These are phyloP conservation scores for Cynaeus angustus DNA, from an alignment of 2,888 invertebrate species.

Conservation along the genomic window DNA sequence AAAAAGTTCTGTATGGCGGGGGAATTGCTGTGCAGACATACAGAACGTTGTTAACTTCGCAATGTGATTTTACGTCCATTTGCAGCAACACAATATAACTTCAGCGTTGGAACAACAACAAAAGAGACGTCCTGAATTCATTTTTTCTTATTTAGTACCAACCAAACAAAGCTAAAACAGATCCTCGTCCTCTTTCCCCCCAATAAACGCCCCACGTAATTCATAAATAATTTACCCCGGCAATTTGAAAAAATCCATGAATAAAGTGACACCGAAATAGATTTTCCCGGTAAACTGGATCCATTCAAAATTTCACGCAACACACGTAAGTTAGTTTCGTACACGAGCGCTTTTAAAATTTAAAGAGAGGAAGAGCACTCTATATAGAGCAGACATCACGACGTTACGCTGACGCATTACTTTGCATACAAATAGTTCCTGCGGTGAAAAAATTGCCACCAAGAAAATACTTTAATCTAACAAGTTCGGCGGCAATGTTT, in stretches of 20 bases:
- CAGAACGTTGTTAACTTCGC: too few relatives aligned
- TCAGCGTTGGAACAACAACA: too few relatives aligned
- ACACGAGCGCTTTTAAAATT: slow-evolving; percentile 38
- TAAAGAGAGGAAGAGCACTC: slow-evolving; percentile 30
- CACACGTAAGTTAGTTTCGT: slow-evolving; percentile 42
- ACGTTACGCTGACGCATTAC: slow-evolving; percentile 27
- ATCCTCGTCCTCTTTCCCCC: too few relatives aligned
- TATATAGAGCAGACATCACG: slow-evolving; percentile 27
- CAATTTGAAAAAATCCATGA: slow-evolving; percentile 24
- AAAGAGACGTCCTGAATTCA: too few relatives aligned
- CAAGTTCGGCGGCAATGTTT: neutral
- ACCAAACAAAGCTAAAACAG: too few relatives aligned
- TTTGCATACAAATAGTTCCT: slow-evolving; percentile 38
- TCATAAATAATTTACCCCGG: neutral
- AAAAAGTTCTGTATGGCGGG: too few relatives aligned
- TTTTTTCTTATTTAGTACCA: too few relatives aligned
- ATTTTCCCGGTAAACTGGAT: slow-evolving; percentile 18
- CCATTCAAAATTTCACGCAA: slow-evolving; percentile 31
- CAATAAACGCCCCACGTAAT: too few relatives aligned
- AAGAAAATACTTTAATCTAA: slow-evolving; percentile 8
- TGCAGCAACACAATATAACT: too few relatives aligned
- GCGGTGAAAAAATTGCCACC: slow-evolving; percentile 25
- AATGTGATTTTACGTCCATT: too few relatives aligned
- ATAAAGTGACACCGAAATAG: slow-evolving; percentile 32
- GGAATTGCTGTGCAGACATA: too few relatives aligned